Base-by-base conservation (phyloP, 37 sponge, comb jelly and placozoan species). In the Bolinopsis microptera region DNA sequence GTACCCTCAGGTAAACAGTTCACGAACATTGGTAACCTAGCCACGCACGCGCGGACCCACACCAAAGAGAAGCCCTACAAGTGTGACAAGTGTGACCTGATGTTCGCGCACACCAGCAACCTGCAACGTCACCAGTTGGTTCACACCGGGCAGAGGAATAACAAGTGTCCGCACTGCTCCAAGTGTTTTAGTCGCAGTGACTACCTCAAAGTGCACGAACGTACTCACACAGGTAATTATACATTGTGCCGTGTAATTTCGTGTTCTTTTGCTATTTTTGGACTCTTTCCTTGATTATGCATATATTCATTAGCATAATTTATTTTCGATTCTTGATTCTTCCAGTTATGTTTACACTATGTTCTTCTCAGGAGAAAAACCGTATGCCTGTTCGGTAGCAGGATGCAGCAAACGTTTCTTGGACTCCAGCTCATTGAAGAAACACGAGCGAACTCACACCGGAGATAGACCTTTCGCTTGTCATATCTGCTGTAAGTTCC, bases 21-120 rank as follows among this genome's bases (percentile, higher is more conserved):
- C 23, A 80, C 37, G 31, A 80, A 80, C 82, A 80, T 80, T 34
- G 82, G 82, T 30, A 80, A 80, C 82, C 82, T 80, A 16, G 38
- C 35, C 3, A 80, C 82, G 16, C 82, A 80, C 38, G 82, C 82
- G 38, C 82, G 82, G 8, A 80, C 82, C 35, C 82, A 80, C 37
- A 80, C 82, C 82, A 80, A 80, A 22, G 82, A 80, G 37, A 80
- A 80, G 38, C 82, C 82, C 36, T 80, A 80, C 82, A 80, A 80
- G 37, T 80, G 82, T 22, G 82, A 80, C 37, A 28, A 34, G 37
- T 80, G 82, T 37, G 82, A 80, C 38, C 82, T 80, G 35, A 80
- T 30, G 31, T 80, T 80, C 38, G 82, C 82, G 1, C 82, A 80
- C 82, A 80, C 82, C 8, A 36, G 38, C 82, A 80, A 80, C 38